Evolutionary conservation across 2,888 invertebrate species (phyloP), one percentile per base, ranked within the genome.

Genomic region (Oscheius sp.): DNA sequence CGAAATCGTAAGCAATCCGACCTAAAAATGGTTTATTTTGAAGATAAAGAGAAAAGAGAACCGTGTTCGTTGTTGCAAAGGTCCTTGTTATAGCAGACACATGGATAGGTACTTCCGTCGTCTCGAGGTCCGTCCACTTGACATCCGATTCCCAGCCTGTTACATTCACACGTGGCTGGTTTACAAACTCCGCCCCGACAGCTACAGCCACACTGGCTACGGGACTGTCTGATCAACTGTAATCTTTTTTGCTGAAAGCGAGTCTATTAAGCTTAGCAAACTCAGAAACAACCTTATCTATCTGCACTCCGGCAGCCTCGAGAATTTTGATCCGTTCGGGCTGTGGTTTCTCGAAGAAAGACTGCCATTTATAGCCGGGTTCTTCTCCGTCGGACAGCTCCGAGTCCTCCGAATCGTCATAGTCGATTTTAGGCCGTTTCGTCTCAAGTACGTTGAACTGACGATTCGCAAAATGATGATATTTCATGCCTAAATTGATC

Each of bases 121-220:
- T 35, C 60, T 7, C 11, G 13, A 2, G 48, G 58, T n/a, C 70
- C 58, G 32, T 70, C 70, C 11, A 70, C 70, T 63, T 83, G 83
- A 50, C 83, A 83, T 21, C 74, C 63, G 7, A 83, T 78, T 9
- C 79, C 81, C 2, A 73, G 68, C 4, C 59, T 11, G 3, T 65
- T 60, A 63, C 83, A 83, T 70, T 80, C 73, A 66, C 83, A 83
- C 4, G 76, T 80, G 10, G 77, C 75, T 35, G 83, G 81, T 5
- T 70, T 48, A 32, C 83, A 83, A 0, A 76, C 65, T 29, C 83
- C 83, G 4, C 76, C 77, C 53, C 62, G 35, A 60, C 83, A 83
- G n/a, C 70, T 53, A 58, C 83, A 83, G 10, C 83, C 83, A 65
- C 80, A 80, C 35, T 75, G 63, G 3, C 37, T 33, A 7, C 80